These are phyloP conservation scores for Zeugodacus cucurbitae DNA, from an alignment of 1,140 invertebrate genomes.

Conservation along the genomic window DNA sequence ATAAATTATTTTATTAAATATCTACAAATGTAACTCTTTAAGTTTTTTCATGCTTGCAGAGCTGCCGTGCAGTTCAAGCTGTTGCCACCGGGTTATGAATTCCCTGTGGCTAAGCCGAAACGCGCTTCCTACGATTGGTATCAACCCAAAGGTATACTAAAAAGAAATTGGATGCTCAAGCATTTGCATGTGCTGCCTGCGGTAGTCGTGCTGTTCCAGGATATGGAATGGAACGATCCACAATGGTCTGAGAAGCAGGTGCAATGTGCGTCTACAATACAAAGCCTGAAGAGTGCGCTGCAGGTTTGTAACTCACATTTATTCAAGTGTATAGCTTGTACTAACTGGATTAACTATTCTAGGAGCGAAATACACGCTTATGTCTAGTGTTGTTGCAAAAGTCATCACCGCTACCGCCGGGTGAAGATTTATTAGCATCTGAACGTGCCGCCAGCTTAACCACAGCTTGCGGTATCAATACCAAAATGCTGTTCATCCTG, in stretches of 20 bases:
- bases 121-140: constrained; percentile 95
- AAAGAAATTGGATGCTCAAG: constrained; percentile 95
- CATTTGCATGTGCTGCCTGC: constrained; percentile 91
- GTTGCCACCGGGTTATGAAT: constrained; percentile 81
- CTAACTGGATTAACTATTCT: constrained; percentile 65
- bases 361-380: constrained; percentile 87
- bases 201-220: constrained; percentile 94
- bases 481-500: constrained; percentile 91
- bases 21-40: no score
- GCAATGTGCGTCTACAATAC: constrained; percentile 91
- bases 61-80: constrained; percentile 88
- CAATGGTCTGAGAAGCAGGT: constrained; percentile 94
- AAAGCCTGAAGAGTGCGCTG: constrained; percentile 75
- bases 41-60: constrained; percentile 58
- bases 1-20: background rate
- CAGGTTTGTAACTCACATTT: constrained; percentile 44
- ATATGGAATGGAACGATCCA: constrained; percentile 96
- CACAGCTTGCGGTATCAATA: constrained; percentile 88
- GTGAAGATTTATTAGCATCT: constrained; percentile 86
- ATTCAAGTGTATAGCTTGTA: background rate
- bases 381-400: constrained; percentile 91
- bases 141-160: constrained; percentile 95
- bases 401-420: constrained; percentile 78
- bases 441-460: constrained; percentile 91
- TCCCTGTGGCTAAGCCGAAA: constrained; percentile 91